Base-by-base conservation (phyloP, 2,113 vertebrate species). In the Promerops cafer region DNA sequence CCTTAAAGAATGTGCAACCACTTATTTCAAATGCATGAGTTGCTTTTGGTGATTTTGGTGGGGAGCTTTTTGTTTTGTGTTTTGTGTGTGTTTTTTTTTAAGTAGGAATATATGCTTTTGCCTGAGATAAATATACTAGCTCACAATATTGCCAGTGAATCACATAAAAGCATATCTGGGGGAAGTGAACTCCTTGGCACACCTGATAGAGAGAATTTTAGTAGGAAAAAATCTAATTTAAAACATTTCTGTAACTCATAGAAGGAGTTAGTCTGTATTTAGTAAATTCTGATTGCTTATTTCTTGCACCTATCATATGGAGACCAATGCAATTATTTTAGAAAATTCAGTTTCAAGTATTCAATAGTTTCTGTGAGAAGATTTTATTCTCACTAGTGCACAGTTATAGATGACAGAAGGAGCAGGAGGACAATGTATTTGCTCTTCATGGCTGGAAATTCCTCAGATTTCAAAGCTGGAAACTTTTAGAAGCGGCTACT, bases 401-500 rank as follows among this genome's bases (percentile, higher is more conserved):
- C 30, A 85, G 47, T 83, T 76, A 60, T 47, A 93, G 64, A 71
- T 94, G 82, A 89, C 39, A 94, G 54, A 74, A 96, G 75, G 40
- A 93, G 70, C 57, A 80, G 50, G 42, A 91, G 59, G 82, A n/a
- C 60, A 96, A 84, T 82, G 27, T 45, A 65, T 77, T 94, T 92
- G 16, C 63, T 93, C 50, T 84, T 75, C 53, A 50, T 59, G 71
- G 47, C 70, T 97, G 92, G 85, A 93, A 94, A 87, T 76, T 65
- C 26, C 75, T 92, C 78, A 64, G 33, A 87, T 96, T 84, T 97
- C 92, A 95, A 96, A 97, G 90, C 92, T 97, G 84, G 70, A 96
- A 95, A 93, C 70, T 77, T 93, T 96, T 95, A 97, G 95, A 95
- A 96, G 87, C 59, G 53, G 85, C 90, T 93, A 87, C 90, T 96